phyloP scores from a whole-genome alignment of 2,888 invertebrate species.

The Tricholauxania praeusta region DNA sequence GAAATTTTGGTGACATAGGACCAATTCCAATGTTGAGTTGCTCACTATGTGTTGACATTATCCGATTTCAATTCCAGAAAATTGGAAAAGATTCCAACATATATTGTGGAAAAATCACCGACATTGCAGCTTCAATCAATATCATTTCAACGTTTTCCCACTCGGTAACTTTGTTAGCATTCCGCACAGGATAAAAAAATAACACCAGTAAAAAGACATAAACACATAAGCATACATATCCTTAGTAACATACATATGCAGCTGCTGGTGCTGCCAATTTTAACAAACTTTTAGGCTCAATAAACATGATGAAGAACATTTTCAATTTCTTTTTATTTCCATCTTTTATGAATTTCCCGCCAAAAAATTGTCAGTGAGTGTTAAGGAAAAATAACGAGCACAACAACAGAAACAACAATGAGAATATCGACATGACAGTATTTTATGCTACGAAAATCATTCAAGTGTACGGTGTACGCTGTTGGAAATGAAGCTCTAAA shows the following conservation, averaged over 20 bases:
- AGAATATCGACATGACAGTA: not conserved
- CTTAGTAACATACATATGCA: not conserved
- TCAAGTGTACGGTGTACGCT: not conserved
- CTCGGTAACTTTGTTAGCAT: not conserved
- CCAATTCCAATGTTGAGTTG: no score
- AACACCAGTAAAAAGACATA: not conserved
- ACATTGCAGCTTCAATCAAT: no score
- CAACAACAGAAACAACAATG: not conserved
- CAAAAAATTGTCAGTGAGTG: not conserved
- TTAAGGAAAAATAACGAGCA: not conserved
- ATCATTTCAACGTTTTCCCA: no score
- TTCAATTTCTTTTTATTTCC: not conserved
- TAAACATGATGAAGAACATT: conserved; percentile 24
- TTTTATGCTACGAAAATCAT: conserved; percentile 1
- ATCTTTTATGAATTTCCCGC: not conserved
- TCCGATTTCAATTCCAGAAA: no score
- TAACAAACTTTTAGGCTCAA: conserved; percentile 25
- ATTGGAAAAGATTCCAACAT: no score
- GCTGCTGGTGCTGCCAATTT: conserved; percentile 1
- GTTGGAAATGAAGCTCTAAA: not conserved
- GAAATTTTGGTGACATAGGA: no score
- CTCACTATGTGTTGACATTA: no score
- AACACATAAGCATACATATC: conserved; percentile 2
- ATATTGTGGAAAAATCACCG: no score
- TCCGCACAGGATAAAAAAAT: not conserved